Evolutionary conservation across 2,797 vertebrate species (phyloP).

Genomic region (Scyliorhinus canicula): DNA sequence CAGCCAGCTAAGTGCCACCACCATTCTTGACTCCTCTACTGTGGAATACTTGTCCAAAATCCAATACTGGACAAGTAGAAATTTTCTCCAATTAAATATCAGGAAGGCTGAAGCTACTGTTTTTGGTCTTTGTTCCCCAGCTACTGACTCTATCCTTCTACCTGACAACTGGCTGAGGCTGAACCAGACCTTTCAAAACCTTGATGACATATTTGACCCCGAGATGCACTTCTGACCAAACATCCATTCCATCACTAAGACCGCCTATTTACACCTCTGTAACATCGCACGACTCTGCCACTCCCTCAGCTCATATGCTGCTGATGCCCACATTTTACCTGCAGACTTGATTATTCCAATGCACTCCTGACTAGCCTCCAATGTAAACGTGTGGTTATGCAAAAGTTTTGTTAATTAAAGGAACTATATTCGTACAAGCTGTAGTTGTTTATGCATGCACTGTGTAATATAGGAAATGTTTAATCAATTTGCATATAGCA

Average conservation of each 20-base stretch:
- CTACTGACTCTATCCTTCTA: not conserved
- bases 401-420: not conserved
- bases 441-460: not conserved
- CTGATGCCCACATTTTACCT: not conserved
- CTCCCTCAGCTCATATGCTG: not conserved
- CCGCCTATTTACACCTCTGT: not conserved
- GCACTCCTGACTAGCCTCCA: too few relatives aligned
- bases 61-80: not conserved
- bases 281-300: not conserved
- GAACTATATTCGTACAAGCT: not conserved
- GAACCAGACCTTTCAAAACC: not conserved
- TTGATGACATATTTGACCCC: not conserved
- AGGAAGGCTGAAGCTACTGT: not conserved
- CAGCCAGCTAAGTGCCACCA: not conserved
- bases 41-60: not conserved
- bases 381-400: too few relatives aligned
- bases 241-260: not conserved
- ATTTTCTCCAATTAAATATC: not conserved
- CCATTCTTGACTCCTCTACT: not conserved
- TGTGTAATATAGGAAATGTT: not conserved
- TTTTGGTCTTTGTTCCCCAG: not conserved
- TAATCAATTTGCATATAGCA: not conserved
- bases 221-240: not conserved
- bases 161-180: not conserved
- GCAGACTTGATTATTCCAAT: not conserved